Evolutionary conservation across 2,113 vertebrate species (phyloP).

Genomic region (Pseudonaja textilis): DNA sequence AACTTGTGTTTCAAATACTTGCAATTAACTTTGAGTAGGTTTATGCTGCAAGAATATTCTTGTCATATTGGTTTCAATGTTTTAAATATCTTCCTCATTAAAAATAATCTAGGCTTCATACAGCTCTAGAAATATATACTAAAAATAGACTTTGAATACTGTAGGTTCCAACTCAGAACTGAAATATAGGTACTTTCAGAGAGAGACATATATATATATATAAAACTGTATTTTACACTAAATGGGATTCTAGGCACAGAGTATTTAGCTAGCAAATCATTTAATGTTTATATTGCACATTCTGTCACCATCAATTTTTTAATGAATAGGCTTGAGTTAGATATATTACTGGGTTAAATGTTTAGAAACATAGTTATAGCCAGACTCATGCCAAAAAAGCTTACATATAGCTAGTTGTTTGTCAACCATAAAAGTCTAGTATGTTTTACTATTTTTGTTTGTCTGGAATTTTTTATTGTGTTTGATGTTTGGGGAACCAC

Average conservation of each 20-base stretch:
- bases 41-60: background rate
- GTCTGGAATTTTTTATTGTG: background rate
- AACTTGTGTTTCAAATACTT: background rate
- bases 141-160: background rate
- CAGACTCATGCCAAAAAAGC: background rate
- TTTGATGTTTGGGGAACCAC: background rate
- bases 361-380: background rate
- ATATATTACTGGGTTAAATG: background rate
- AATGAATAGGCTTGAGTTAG: background rate
- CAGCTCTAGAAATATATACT: background rate
- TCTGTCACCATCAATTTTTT: background rate
- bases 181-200: background rate
- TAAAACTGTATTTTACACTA: background rate
- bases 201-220: background rate
- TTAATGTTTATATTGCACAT: background rate
- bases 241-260: background rate
- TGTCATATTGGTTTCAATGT: background rate
- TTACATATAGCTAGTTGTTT: background rate
- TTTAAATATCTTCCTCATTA: background rate
- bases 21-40: background rate
- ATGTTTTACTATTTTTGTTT: background rate
- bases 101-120: background rate
- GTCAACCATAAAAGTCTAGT: background rate
- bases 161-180: accelerated
- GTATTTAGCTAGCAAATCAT: background rate